Conservation (phyloP, 2,888 invertebrate species). For the Napeogenes sylphis region DNA sequence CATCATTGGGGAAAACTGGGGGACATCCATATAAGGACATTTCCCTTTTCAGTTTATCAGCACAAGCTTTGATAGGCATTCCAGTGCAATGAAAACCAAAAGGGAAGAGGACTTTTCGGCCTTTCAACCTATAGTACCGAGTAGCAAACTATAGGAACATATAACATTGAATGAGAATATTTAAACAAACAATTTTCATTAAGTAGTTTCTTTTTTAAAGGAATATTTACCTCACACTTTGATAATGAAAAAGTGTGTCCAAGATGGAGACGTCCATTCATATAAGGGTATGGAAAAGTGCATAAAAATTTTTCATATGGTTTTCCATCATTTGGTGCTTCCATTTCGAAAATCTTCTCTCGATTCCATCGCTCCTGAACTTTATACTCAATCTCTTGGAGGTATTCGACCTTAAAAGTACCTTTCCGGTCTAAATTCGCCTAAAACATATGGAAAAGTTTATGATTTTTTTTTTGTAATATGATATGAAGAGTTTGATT, state of each 20-base stretch:
- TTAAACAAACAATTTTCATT: background rate
- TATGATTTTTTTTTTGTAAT: constrained; percentile 29
- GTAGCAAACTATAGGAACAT: constrained; percentile 85
- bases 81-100: constrained; percentile 99
- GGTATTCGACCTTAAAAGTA: constrained; percentile 96
- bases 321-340: constrained; percentile 83
- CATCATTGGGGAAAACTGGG: constrained; percentile 88
- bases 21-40: constrained; percentile 95
- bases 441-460: constrained; percentile 46
- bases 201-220: background rate
- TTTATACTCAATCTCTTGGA: constrained; percentile 91
- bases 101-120: constrained; percentile 94
- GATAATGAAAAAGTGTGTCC: constrained; percentile 98
- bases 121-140: constrained; percentile 94
- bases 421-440: constrained; percentile 84
- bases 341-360: constrained; percentile 87
- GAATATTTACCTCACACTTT: constrained; percentile 90
- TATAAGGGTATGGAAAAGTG: constrained; percentile 99
- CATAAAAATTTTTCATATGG: constrained; percentile 90
- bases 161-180: constrained; percentile 10
- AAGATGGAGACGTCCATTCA: constrained; percentile 98
- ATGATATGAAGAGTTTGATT: constrained; percentile 13
- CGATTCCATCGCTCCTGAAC: constrained; percentile 92
- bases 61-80: constrained; percentile 99
- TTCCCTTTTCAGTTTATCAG: constrained; percentile 97